Conservation (phyloP, 2,113 vertebrate genomes). For the Azemiops feae region DNA sequence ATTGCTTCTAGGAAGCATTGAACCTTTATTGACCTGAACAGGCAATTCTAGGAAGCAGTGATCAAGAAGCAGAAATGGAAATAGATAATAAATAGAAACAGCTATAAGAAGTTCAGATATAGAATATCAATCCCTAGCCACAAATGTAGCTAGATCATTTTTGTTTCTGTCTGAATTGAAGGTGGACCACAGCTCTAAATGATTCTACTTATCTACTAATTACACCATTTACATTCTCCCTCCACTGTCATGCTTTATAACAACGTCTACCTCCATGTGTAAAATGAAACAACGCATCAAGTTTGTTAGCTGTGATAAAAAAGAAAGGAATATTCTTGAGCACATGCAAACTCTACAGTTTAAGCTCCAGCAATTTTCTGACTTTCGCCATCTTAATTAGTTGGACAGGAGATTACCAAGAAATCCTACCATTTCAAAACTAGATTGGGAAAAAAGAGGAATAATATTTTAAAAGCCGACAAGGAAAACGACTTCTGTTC, state of each 20-base stretch:
- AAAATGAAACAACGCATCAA: background rate
- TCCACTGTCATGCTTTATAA: background rate
- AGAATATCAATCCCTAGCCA: background rate
- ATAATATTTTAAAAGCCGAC: background rate
- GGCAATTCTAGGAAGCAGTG: background rate
- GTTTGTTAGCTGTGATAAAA: background rate
- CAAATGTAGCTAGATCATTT: background rate
- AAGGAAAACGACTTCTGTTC: background rate
- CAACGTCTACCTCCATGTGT: background rate
- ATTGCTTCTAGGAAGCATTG: background rate
- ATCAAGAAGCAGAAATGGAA: background rate
- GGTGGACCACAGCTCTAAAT: background rate
- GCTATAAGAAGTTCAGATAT: background rate
- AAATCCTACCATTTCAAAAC: background rate
- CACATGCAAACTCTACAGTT: background rate
- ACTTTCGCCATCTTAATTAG: background rate
- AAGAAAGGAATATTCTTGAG: background rate
- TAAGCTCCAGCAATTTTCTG: background rate
- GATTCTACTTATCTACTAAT: background rate
- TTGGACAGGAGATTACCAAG: background rate
- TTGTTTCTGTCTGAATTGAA: background rate
- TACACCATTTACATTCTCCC: background rate
- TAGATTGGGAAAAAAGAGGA: background rate
- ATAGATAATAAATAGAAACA: background rate
- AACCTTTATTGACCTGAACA: background rate